phyloP scores from a whole-genome alignment of 2,888 invertebrate genomes.

The Drosophila lacicola region DNA sequence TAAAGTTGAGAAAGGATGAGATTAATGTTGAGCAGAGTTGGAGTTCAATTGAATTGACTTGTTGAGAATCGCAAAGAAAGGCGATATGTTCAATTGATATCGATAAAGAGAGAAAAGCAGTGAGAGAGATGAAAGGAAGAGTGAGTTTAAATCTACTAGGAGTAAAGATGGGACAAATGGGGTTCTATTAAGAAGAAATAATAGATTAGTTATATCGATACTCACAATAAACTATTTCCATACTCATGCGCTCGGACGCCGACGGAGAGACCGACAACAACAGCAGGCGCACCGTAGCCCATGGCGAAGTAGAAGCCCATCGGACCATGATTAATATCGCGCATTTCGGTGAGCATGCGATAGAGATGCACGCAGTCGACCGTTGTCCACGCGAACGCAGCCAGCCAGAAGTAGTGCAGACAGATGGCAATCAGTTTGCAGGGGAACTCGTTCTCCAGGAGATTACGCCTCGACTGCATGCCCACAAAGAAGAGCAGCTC shows the following conservation, averaged over 20 bases:
- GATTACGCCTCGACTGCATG: slow-evolving; percentile 91
- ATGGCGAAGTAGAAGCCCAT: slow-evolving; percentile 96
- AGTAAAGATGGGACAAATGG: no score
- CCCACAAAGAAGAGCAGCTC: slow-evolving; percentile 94
- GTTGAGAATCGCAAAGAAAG: not conserved
- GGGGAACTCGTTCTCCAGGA: slow-evolving; percentile 93
- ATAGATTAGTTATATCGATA: slow-evolving; percentile 64
- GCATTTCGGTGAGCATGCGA: slow-evolving; percentile 96
- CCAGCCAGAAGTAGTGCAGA: slow-evolving; percentile 96
- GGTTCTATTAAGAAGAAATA: no score
- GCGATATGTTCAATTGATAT: not conserved
- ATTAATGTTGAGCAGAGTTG: not conserved
- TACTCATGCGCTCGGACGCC: slow-evolving; percentile 97
- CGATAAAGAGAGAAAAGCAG: not conserved
- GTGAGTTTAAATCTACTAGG: no score
- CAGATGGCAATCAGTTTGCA: slow-evolving; percentile 96
- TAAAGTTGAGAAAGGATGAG: not conserved
- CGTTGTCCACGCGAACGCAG: slow-evolving; percentile 95
- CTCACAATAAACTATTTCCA: slow-evolving; percentile 97
- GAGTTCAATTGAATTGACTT: not conserved
- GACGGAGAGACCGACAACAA: slow-evolving; percentile 95
- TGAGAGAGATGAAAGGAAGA: no score
- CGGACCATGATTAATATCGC: slow-evolving; percentile 97
- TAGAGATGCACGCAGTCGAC: slow-evolving; percentile 97
- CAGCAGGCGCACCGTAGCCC: slow-evolving; percentile 96